These are phyloP conservation scores for Cerastis leucographa DNA, from an alignment of 2,888 invertebrate species.

Conservation along the genomic window DNA sequence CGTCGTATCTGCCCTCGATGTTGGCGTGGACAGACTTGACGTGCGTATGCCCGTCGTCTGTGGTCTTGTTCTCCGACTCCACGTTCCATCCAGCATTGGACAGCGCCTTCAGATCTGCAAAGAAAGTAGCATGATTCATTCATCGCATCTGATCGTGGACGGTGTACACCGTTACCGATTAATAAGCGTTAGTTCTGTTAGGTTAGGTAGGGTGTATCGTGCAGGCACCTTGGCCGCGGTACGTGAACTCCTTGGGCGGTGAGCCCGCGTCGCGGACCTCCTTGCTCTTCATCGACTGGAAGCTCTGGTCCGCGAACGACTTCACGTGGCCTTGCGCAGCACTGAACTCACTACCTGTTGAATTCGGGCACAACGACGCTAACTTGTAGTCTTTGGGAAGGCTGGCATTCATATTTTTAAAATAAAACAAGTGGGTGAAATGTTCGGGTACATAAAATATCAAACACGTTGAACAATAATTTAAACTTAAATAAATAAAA, in stretches of 20 bases:
- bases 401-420: not conserved
- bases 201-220: constrained; percentile 69
- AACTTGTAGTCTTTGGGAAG: constrained; percentile 56
- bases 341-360: constrained; percentile 88
- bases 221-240: constrained; percentile 87
- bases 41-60: constrained; percentile 92
- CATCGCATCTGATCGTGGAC: not conserved
- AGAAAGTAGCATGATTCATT: constrained; percentile 55
- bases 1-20: constrained; percentile 92
- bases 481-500: not conserved
- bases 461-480: not conserved
- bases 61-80: constrained; percentile 91
- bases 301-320: constrained; percentile 94
- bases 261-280: constrained; percentile 95
- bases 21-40: constrained; percentile 91
- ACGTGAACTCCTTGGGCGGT: constrained; percentile 92
- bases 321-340: constrained; percentile 92
- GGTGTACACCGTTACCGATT: constrained; percentile 71
- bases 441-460: not conserved
- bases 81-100: constrained; percentile 93
- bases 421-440: not conserved
- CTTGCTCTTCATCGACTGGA: constrained; percentile 94
- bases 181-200: constrained; percentile 86
- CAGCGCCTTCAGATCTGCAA: constrained; percentile 87
- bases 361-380: constrained; percentile 78